A percentile compares a stretch with the other conserved stretches of the same genome.
These are phyloP conservation scores for Ispidina lecontei DNA, from an alignment of 2,797 vertebrate species.

Conservation along the genomic window DNA sequence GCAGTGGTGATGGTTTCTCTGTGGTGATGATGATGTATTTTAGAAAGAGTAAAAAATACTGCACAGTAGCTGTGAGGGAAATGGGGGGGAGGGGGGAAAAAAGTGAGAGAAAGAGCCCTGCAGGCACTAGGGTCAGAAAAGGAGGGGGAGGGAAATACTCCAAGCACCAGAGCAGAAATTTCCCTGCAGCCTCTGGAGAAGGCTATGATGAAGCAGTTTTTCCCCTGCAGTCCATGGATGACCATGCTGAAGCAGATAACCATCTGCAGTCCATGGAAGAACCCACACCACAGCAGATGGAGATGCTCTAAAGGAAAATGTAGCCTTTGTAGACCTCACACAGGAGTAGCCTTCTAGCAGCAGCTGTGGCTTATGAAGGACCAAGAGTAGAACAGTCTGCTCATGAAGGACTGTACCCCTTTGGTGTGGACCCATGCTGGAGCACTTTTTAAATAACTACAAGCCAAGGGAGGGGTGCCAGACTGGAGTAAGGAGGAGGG, in stretches of 20 bases:
- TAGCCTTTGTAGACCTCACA: not conserved
- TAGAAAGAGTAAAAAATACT: not conserved
- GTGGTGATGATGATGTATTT: not conserved
- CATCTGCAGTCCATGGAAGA: not conserved
- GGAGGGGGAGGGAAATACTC: not conserved
- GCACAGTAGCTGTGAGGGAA: not conserved
- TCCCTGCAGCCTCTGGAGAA: not conserved
- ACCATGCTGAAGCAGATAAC: not conserved
- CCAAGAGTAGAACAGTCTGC: not conserved
- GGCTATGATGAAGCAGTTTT: not conserved
- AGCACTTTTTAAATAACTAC: not conserved
- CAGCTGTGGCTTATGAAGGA: not conserved
- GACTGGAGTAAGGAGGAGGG: fast-evolving
- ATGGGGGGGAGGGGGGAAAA: not conserved
- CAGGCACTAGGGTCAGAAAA: not conserved
- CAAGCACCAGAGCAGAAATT: not conserved
- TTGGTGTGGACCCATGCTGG: not conserved
- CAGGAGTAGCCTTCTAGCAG: not conserved
- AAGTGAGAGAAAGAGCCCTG: not conserved
- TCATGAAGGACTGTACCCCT: not conserved
- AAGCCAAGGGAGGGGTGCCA: fast-evolving
- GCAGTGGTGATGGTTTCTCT: not conserved
- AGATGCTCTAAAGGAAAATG: not conserved
- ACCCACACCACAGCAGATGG: not conserved
- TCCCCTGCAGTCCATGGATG: not conserved